Conservation (phyloP, 2,113 vertebrate species). For the Tursiops truncatus region DNA sequence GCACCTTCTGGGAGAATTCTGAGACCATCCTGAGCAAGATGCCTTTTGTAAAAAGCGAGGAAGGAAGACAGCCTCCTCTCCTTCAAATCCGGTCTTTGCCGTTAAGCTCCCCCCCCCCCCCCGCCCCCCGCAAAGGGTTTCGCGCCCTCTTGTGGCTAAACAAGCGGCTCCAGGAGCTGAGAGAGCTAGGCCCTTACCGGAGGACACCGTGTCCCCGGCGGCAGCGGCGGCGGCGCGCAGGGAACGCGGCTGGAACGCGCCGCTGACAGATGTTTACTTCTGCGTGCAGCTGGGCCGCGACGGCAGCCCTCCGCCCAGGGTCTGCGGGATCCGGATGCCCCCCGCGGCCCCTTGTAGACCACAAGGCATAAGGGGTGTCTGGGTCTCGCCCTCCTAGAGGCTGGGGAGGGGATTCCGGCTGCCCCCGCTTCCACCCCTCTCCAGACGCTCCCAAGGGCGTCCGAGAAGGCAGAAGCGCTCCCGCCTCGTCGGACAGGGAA, state of each 20-base stretch:
- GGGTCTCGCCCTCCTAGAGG: background rate
- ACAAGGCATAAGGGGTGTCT: background rate
- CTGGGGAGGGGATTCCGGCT: background rate
- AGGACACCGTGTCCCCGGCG: slow-evolving; percentile 77
- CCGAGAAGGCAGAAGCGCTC: background rate
- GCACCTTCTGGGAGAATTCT: background rate
- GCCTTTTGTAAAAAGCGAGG: background rate
- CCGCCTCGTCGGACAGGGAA: slow-evolving; percentile 43
- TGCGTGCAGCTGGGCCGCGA: slow-evolving; percentile 49
- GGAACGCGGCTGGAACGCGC: slow-evolving; percentile 52
- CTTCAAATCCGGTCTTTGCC: slow-evolving; percentile 29
- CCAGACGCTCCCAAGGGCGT: background rate
- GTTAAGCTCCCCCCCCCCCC: slow-evolving; percentile 35
- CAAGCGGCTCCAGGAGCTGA: background rate
- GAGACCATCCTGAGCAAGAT: background rate
- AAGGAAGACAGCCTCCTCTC: background rate
- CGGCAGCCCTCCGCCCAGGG: background rate
- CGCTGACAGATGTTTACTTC: slow-evolving; percentile 76
- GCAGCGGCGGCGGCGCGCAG: slow-evolving; percentile 48
- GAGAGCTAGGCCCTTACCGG: slow-evolving; percentile 68
- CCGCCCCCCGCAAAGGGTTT: background rate
- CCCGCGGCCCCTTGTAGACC: background rate
- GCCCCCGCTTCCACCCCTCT: background rate
- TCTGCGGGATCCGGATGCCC: background rate
- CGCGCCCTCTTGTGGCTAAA: slow-evolving; percentile 74